Evolutionary conservation across 2,888 invertebrate genomes (phyloP).

Genomic region (Toxonevra muliebris): DNA sequence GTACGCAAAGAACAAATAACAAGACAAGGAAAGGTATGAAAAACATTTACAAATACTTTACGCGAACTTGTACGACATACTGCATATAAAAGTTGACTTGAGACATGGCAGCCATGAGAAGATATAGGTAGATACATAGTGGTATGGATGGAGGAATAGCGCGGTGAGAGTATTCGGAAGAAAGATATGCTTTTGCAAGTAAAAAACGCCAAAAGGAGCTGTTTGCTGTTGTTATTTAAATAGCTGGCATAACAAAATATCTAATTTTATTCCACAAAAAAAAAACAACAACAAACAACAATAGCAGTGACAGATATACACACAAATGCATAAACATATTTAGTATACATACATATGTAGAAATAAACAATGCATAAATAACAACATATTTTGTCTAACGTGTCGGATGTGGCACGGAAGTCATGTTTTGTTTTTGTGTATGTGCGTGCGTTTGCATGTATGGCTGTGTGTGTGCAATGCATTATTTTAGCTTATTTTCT

Average conservation of each 20-base stretch:
- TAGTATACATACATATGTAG: no score
- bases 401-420: no score
- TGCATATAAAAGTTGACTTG: conserved; percentile 4
- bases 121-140: no score
- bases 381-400: no score
- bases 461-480: no score
- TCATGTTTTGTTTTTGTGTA: not conserved
- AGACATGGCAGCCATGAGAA: not conserved
- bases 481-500: no score
- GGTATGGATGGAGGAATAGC: no score
- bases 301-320: not conserved
- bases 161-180: no score
- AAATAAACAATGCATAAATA: no score
- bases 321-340: not conserved
- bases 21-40: not conserved
- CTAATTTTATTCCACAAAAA: not conserved
- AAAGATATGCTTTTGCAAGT: no score
- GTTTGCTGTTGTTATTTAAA: not conserved
- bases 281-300: not conserved
- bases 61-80: not conserved
- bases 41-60: conserved; percentile 8
- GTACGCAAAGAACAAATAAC: not conserved
- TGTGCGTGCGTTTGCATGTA: not conserved
- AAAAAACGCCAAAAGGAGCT: not conserved
- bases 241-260: conserved; percentile 5